A percentile compares a stretch with the other conserved stretches of the same genome.
Conservation (phyloP, 2,888 invertebrate species). For the Amblyjoppa proteus region DNA sequence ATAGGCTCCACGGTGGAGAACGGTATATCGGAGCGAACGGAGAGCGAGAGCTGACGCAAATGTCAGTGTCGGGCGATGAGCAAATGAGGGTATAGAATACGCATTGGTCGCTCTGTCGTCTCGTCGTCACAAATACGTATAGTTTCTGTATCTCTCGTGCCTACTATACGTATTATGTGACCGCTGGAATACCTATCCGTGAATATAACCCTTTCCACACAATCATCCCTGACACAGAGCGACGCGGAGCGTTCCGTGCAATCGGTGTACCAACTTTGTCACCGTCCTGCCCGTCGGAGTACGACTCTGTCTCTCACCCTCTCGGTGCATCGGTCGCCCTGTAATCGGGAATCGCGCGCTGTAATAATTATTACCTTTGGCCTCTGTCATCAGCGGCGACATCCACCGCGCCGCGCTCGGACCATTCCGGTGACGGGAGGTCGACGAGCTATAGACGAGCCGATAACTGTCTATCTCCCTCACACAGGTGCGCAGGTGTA, state of each 20-base stretch:
- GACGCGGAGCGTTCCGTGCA: slow-evolving; percentile 45
- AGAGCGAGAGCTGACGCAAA: slow-evolving; percentile 2
- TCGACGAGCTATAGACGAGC: slow-evolving; percentile 37
- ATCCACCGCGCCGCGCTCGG: slow-evolving; percentile 71
- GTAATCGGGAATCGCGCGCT: slow-evolving; percentile 84
- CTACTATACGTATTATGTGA: slow-evolving; percentile 37
- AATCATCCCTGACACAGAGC: slow-evolving; percentile 51
- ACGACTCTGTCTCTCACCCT: slow-evolving; percentile 60
- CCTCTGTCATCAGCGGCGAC: slow-evolving; percentile 84
- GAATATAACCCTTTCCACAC: slow-evolving; percentile 36
- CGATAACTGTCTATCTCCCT: slow-evolving; percentile 38
- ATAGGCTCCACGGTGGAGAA: slow-evolving; percentile 51
- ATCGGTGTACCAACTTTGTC: slow-evolving; percentile 68
- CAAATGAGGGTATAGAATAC: slow-evolving; percentile 71
- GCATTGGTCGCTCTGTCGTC: slow-evolving; percentile 50
- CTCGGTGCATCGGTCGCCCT: slow-evolving; percentile 76
- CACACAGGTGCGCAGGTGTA: slow-evolving; percentile 33
- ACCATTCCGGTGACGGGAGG: slow-evolving; percentile 46
- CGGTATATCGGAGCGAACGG: slow-evolving; percentile 5
- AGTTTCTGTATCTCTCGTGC: slow-evolving; percentile 49
- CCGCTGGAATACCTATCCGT: slow-evolving; percentile 16
- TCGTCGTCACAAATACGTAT: slow-evolving; percentile 52
- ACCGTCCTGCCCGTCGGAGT: slow-evolving; percentile 64
- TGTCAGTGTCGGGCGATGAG: slow-evolving; percentile 54
- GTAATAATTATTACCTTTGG: slow-evolving; percentile 83